Evolutionary conservation across 2,113 vertebrate genomes (phyloP), one percentile per base, ranked within the genome.

Genomic region (Grammatotria lemairii): DNA sequence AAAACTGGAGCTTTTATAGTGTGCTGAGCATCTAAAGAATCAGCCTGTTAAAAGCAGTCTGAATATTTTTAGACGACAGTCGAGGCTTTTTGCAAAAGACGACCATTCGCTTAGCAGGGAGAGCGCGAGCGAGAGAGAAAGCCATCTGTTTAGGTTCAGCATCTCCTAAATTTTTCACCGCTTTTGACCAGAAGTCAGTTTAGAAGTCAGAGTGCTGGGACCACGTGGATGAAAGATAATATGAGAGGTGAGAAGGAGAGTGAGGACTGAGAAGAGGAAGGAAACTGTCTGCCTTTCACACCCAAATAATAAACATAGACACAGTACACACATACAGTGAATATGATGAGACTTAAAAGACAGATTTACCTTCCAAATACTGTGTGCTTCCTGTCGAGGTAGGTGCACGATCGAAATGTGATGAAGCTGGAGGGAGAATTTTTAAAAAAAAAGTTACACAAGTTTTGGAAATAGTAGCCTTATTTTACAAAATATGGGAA

Each of bases 321-420:
- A 45, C 54, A 26, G 1, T 0, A 21, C 23, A 26, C 26, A 45
- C 19, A 21, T 12, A 16, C 12, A 68, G 14, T 3, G n/a, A 42
- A 17, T 16, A 31, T 40, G 0, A 21, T 19, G 0, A 73, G 28
- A 26, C 35, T 79, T 53, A 5, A 55, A 19, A 47, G 42, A 0
- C 12, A 26, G 21, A 53, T 91, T 96, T 96, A 99, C 99, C 98
- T 97, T 92, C 99, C 98, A 82, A 99, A 99, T n/a, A 99, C 94
- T 0, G 97, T 96, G 93, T 99, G 99, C 87, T 99, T 99, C 93
- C 96, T 97, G 95, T 99, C 99, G 42, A 99, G 96, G 94, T 99
- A 99, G 0, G 96, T 93, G 40, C 99, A 99, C 3, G 99, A 99
- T 14, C 99, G 97, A 87, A 99, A 99, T 1, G 99, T 99, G 96